phyloP scores from a whole-genome alignment of 2,113 vertebrate species.

The Elephantulus edwardii region DNA sequence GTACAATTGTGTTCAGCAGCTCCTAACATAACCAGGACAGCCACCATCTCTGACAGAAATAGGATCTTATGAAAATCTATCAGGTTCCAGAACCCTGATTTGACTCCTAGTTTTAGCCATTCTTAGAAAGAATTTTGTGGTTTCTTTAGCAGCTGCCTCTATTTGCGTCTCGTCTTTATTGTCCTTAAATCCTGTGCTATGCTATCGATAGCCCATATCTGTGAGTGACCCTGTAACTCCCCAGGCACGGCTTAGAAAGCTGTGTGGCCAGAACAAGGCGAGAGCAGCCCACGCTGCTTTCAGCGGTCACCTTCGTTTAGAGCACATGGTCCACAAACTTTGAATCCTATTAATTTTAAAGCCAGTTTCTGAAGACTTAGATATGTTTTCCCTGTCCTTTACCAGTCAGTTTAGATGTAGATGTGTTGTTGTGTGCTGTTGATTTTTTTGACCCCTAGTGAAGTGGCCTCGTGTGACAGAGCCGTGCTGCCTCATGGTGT shows the following conservation, averaged over 20 bases:
- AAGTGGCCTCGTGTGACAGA: background rate
- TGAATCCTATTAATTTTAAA: constrained; percentile 6
- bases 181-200: constrained; percentile 12
- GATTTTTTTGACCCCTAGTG: background rate
- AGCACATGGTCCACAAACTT: no score
- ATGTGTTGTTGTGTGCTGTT: background rate
- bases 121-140: constrained; percentile 36
- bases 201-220: constrained; percentile 41
- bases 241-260: no score
- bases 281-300: no score
- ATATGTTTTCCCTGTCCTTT: background rate
- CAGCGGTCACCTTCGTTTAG: no score
- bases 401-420: background rate
- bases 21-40: constrained; percentile 43
- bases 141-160: constrained; percentile 33
- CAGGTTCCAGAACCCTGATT: background rate
- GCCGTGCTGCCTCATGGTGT: background rate
- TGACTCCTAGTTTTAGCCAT: constrained; percentile 21
- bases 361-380: background rate
- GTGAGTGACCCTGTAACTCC: background rate
- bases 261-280: no score
- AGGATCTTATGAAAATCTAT: constrained; percentile 27
- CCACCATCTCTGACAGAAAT: background rate
- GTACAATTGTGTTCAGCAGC: constrained; percentile 65
- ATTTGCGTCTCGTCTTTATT: background rate